phyloP scores from a whole-genome alignment of 2,797 vertebrate genomes.

The Muscicapa striata region DNA sequence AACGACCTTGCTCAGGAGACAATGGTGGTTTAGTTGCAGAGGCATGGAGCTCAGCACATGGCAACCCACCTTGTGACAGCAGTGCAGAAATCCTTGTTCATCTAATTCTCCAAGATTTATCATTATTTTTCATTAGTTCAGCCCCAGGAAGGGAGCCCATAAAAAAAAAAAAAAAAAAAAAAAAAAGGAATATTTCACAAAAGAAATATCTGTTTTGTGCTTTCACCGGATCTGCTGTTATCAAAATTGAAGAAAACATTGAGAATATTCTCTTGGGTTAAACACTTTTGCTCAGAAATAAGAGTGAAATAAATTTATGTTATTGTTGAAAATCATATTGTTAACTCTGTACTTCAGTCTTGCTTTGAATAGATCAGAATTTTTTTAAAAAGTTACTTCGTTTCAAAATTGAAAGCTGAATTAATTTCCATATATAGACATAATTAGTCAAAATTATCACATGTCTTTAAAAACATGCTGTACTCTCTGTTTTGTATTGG shows the following conservation, averaged over 20 bases:
- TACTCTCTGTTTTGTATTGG: not conserved
- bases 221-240: not conserved
- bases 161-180: not conserved
- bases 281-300: not conserved
- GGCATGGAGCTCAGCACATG: not conserved
- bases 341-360: not conserved
- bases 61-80: not conserved
- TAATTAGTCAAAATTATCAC: not conserved
- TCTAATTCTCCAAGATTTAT: slow-evolving; percentile 22
- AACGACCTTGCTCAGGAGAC: slow-evolving; percentile 29
- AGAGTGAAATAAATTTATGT: not conserved
- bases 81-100: not conserved
- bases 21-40: not conserved
- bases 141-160: not conserved
- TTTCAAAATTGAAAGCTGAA: not conserved
- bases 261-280: not conserved
- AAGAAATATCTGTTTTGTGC: not conserved
- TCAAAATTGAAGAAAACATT: not conserved
- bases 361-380: not conserved
- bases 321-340: not conserved
- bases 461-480: not conserved
- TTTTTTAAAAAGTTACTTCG: not conserved
- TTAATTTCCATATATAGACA: not conserved
- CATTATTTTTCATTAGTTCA: slow-evolving; percentile 24
- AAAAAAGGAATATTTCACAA: not conserved